Base-by-base conservation (phyloP, 2,113 vertebrate species). In the Chunga burmeisteri region DNA sequence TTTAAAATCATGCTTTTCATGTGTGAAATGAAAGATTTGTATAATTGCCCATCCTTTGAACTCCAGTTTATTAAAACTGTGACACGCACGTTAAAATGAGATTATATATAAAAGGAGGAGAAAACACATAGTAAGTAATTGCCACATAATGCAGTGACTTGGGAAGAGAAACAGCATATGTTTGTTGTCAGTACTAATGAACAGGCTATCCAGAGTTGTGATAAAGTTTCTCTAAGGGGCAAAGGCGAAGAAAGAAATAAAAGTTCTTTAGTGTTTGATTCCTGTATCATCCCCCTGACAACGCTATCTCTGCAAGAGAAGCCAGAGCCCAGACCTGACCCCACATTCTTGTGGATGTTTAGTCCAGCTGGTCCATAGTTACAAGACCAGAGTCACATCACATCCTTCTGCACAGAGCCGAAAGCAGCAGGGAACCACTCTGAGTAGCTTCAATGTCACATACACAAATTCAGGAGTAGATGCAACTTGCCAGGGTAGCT, bases 21-120 rank as follows among this genome's bases (percentile, higher is more conserved):
- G 95, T 94, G 92, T 91, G 95, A 97, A 96, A 97, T 96, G 95
- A 88, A 90, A 88, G 94, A 95, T 96, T 96, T 96, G 90, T 96
- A 63, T 96, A 95, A 97, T 95, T 96, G 96, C 83, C 91, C 92
- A 90, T 95, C 96, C 96, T 96, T 94, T 96, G 96, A 96, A 95
- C 92, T 96, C 11, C 61, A 36, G 89, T 95, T 93, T 94, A 91
- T 93, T 96, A 95, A 73, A 95, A 77, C 91, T 86, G 91, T 82
- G 96, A 94, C 94, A 90, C 3, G 46, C 88, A 77, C 89, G 87
- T 94, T 94, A 90, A 94, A 96, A 97, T 85, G 89, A 82, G 89
- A 95, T 94, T 89, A 88, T 90, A 19, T 71, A 89, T n/a, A 59
- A 80, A 91, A 88, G 94, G 92, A 88, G 94, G 84, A 89, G 94